These are phyloP conservation scores for Brachionus rotundiformis DNA, from an alignment of 1,140 invertebrate species.

Conservation along the genomic window DNA sequence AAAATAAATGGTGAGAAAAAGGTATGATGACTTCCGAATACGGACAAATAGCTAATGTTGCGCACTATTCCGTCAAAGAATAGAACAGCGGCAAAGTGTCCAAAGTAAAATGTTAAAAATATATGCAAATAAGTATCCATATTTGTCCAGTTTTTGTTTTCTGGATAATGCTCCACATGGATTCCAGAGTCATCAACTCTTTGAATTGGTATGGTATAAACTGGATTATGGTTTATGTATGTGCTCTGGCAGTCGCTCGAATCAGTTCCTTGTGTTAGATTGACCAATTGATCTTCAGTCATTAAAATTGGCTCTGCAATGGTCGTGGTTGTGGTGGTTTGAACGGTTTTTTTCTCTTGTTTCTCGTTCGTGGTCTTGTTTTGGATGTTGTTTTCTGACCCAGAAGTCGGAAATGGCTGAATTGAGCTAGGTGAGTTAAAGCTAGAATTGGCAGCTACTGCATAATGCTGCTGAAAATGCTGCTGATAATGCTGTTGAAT, in stretches of 20 bases:
- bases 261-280: background rate
- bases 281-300: background rate
- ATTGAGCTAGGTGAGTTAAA: background rate
- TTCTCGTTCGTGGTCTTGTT: background rate
- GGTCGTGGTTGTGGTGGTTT: constrained; percentile 39
- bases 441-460: background rate
- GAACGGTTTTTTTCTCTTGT: constrained; percentile 33
- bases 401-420: background rate
- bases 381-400: background rate
- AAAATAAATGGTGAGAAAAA: background rate
- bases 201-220: background rate
- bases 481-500: constrained; percentile 50
- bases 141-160: constrained; percentile 35
- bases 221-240: background rate
- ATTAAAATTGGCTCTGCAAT: constrained; percentile 19
- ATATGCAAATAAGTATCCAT: constrained; percentile 49
- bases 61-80: constrained; percentile 46
- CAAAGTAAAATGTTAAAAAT: constrained; percentile 51
- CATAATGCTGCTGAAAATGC: constrained; percentile 48
- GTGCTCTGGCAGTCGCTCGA: background rate
- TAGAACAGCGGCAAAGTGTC: constrained; percentile 46
- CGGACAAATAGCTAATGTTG: constrained; percentile 42
- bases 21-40: background rate
- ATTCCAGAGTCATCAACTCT: background rate
- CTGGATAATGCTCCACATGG: constrained; percentile 35